Evolutionary conservation across 23 tunicate genomes (phyloP).

Genomic region (Pegea sp.): DNA sequence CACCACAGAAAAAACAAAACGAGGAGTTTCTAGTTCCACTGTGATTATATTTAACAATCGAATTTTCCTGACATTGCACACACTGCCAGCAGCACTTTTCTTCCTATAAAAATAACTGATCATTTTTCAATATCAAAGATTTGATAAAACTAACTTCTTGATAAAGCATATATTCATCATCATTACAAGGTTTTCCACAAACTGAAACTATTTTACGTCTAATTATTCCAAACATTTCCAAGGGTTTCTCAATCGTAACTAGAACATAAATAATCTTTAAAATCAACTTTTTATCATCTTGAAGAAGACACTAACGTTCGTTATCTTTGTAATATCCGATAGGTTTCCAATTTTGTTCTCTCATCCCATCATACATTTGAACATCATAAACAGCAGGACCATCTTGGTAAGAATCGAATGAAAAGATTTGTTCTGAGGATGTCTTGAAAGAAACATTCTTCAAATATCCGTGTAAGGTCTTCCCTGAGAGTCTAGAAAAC

Average conservation of each 20-base stretch:
- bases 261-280: no score
- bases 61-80: slow-evolving; percentile 6
- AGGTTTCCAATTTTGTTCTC: neutral
- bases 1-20: slow-evolving; percentile 4
- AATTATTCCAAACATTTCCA: no score
- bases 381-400: slow-evolving; percentile 42
- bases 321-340: slow-evolving; percentile 1
- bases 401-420: slow-evolving; percentile 25
- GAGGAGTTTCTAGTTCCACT: neutral
- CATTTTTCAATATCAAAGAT: no score
- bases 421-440: slow-evolving; percentile 3
- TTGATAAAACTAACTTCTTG: slow-evolving; percentile 6
- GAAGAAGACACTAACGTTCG: neutral
- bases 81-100: slow-evolving; percentile 35
- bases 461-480: slow-evolving; percentile 7
- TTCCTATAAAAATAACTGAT: no score
- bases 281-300: no score
- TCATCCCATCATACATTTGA: slow-evolving; percentile 9
- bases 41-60: slow-evolving; percentile 8
- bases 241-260: no score
- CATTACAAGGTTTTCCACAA: slow-evolving; percentile 11
- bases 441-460: slow-evolving; percentile 7
- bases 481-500: slow-evolving; percentile 13
- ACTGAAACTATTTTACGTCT: slow-evolving; percentile 11
- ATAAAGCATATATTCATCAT: slow-evolving; percentile 8